phyloP scores from a whole-genome alignment of 2,888 invertebrate species.

The Hedychridium roseum region DNA sequence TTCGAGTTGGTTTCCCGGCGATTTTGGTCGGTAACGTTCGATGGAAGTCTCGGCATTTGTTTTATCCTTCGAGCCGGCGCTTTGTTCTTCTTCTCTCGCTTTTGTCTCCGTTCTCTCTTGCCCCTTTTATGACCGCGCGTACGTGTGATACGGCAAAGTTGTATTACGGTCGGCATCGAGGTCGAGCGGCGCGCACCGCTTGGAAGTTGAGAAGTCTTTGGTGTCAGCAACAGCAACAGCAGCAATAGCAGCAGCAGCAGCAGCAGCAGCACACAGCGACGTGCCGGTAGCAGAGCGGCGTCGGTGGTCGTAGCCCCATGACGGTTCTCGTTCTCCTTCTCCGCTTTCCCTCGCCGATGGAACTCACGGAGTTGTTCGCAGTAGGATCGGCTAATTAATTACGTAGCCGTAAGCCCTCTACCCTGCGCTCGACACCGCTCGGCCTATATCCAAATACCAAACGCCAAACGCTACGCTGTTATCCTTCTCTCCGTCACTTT shows the following conservation, averaged over 20 bases:
- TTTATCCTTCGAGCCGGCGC: too few species aligned
- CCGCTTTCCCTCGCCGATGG: slow-evolving; percentile 46
- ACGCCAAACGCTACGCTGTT: slow-evolving; percentile 15
- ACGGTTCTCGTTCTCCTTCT: slow-evolving; percentile 25
- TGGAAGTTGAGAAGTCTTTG: slow-evolving; percentile 61
- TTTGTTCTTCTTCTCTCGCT: too few species aligned
- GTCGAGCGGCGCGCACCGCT: slow-evolving; percentile 26
- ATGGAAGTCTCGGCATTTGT: too few species aligned
- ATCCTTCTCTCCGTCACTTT: not conserved
- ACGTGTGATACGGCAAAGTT: slow-evolving; percentile 34
- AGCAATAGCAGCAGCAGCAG: slow-evolving; percentile 12
- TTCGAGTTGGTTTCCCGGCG: too few species aligned
- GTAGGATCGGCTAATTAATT: slow-evolving; percentile 61
- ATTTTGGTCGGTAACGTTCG: too few species aligned
- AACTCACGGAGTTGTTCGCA: slow-evolving; percentile 52
- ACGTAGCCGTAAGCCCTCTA: slow-evolving; percentile 57
- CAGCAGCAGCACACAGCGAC: slow-evolving; percentile 13
- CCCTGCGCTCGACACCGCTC: too few species aligned
- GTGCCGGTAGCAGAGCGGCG: slow-evolving; percentile 15
- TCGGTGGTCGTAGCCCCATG: slow-evolving; percentile 20
- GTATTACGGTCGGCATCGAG: slow-evolving; percentile 40
- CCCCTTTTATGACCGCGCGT: slow-evolving; percentile 11
- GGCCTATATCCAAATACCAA: too few species aligned
- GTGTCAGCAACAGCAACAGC: slow-evolving; percentile 58
- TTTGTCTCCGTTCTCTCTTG: not conserved